A percentile compares a stretch with the other conserved stretches of the same genome.
phyloP scores from a whole-genome alignment of 2,113 vertebrate genomes.

The Periophthalmodon schlosseri region DNA sequence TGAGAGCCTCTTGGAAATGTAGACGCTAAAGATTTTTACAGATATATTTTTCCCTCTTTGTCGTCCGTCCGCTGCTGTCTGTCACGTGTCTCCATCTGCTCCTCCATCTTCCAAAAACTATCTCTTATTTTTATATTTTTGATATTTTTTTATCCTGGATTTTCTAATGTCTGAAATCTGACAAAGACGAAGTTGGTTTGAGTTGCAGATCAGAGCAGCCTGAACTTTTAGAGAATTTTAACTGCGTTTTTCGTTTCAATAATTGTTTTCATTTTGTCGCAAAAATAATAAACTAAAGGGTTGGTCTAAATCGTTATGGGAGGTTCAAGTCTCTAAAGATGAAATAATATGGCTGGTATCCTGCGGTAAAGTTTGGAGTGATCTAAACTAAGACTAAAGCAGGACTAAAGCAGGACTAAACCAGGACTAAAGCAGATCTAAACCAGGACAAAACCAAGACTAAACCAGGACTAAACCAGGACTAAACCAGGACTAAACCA shows the following conservation, averaged over 20 bases:
- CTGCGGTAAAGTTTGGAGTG: too few relatives aligned
- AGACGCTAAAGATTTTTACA: neutral
- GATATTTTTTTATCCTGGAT: neutral
- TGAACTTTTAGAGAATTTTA: neutral
- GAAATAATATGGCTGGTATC: too few relatives aligned
- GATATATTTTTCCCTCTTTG: neutral
- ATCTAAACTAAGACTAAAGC: too few relatives aligned
- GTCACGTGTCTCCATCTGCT: slow-evolving; percentile 6
- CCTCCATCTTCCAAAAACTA: neutral
- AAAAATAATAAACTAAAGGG: neutral
- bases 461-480: too few relatives aligned
- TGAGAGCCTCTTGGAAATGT: neutral
- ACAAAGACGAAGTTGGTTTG: neutral
- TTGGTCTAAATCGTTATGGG: too few relatives aligned
- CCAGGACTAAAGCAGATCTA: neutral
- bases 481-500: too few relatives aligned
- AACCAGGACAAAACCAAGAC: neutral
- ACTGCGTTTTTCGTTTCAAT: neutral
- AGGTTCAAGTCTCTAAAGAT: too few relatives aligned
- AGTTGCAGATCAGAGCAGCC: slow-evolving; percentile 6
- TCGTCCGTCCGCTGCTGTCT: neutral
- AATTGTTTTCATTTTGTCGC: neutral
- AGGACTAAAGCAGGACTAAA: neutral
- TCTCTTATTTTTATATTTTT: neutral
- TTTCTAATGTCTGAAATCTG: neutral